Base-by-base conservation (phyloP, 53 echinoderm and acorn worm species). In the Astropecten irregularis region DNA sequence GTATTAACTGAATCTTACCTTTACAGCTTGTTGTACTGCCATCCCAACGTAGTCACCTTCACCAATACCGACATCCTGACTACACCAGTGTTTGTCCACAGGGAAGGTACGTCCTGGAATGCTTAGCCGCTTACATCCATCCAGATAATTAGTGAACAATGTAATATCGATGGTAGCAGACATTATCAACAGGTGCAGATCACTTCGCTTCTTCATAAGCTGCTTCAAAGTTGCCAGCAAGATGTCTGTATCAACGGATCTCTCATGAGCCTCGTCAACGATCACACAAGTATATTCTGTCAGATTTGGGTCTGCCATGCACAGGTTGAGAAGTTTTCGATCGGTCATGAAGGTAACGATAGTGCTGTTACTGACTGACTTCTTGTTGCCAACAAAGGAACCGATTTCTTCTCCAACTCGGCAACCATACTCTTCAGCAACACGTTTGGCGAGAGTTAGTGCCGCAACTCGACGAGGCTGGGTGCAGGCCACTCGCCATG, bases 381-480 rank as follows among this genome's bases (percentile, higher is more conserved):
- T 58, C 25, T 40, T 49, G 29, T 82, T 63, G 36, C 88, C 88
- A 2, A 82, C 88, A 29, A 65, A 42, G 27, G 50, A 83, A 16
- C 88, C 88, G 49, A 88, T 51, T 66, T 88, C 76, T 30, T 88
- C 88, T 15, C 88, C 83, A 3, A 88, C 83, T 2, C 70, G 73
- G 44, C 88, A 88, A 29, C 88, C 88, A 22, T 83, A 88, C 39
- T 88, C 88, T 21, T 88, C 88, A 39, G 88, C 88, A 14, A 88
- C 88, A 36, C 88, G 68, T 38, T 82, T 83, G 4, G 88, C 83
- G 26, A 88, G 73, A 19, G 88, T 82, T 14, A 88, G 82, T 0
- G 88, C 88, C 8, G 88, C 88, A 26, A 88, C 73, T 49, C 83
- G 62, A 21, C 88, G 49, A 10, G 88, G 88, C 42, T 88, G 88